These are phyloP conservation scores for Ictidomys tridecemlineatus DNA, from an alignment of 2,113 vertebrate species.

Conservation along the genomic window DNA sequence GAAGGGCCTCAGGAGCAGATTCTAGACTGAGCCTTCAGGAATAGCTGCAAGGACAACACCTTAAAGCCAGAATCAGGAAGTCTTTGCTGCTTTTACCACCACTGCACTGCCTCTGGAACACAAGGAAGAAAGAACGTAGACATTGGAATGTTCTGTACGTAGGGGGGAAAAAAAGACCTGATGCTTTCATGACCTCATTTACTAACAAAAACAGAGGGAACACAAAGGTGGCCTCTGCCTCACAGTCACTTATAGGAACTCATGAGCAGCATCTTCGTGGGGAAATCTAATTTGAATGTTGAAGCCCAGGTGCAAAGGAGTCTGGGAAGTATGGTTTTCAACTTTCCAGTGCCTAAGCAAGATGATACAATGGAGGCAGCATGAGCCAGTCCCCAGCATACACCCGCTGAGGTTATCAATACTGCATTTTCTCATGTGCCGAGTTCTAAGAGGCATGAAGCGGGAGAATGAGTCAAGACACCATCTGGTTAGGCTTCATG, in stretches of 20 bases:
- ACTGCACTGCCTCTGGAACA: neutral
- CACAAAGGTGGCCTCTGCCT: neutral
- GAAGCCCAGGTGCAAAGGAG: conserved; percentile 13
- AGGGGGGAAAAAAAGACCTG: neutral
- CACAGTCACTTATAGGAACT: neutral
- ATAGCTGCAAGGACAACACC: neutral
- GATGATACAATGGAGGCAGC: neutral
- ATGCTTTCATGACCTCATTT: neutral
- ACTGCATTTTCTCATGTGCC: neutral
- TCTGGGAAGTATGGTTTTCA: conserved; percentile 49
- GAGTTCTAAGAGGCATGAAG: neutral
- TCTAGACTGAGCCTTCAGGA: neutral
- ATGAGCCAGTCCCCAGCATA: neutral
- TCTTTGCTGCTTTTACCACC: neutral
- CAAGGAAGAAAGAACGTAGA: neutral
- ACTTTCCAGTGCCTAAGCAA: neutral
- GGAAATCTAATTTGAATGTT: neutral
- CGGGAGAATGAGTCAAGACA: neutral
- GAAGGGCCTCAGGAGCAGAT: neutral
- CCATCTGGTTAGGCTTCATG: neutral
- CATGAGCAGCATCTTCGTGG: neutral
- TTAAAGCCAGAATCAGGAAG: neutral
- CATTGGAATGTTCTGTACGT: neutral
- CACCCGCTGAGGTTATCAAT: neutral
- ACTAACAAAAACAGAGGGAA: neutral